These are phyloP conservation scores for Drosophila ficusphila DNA, from an alignment of 1,140 invertebrate genomes.

Conservation along the genomic window DNA sequence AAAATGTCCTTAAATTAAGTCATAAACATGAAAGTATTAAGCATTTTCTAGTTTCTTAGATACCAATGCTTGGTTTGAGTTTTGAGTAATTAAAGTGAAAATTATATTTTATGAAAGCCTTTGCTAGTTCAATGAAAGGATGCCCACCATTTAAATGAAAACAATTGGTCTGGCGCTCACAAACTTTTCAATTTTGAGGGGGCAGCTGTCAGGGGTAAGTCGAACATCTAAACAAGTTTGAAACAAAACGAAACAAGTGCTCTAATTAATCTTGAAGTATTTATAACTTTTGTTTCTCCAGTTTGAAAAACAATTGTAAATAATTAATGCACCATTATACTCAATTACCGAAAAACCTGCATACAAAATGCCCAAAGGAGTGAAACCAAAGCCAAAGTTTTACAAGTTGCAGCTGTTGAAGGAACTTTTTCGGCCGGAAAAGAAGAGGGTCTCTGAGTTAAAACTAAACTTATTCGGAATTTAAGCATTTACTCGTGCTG, in stretches of 20 bases:
- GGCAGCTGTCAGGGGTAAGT: constrained; percentile 37
- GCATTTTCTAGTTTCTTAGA: too few relatives aligned
- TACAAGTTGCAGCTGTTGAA: constrained; percentile 55
- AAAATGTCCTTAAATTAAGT: background rate
- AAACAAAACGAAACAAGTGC: constrained; percentile 26
- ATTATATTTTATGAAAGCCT: constrained; percentile 41
- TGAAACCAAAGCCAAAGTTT: constrained; percentile 64
- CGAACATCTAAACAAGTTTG: constrained; percentile 29
- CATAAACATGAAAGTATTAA: too few relatives aligned
- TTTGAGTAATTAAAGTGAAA: too few relatives aligned
- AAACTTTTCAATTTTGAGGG: constrained; percentile 58
- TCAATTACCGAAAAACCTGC: constrained; percentile 75
- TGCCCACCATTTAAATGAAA: constrained; percentile 9
- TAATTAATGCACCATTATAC: constrained; percentile 82
- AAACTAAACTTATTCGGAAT: constrained; percentile 19
- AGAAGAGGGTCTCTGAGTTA: constrained; percentile 14
- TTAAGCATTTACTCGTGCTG: constrained; percentile 18
- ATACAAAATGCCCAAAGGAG: constrained; percentile 58
- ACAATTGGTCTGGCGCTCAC: constrained; percentile 3
- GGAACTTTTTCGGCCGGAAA: constrained; percentile 39
- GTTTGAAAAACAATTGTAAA: constrained; percentile 80
- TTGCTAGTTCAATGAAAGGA: constrained; percentile 39
- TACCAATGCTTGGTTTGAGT: too few relatives aligned
- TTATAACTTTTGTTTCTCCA: constrained; percentile 72
- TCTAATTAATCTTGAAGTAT: constrained; percentile 79